Evolutionary conservation across 1,140 invertebrate genomes (phyloP).

Genomic region (Hydropsyche tenuis): DNA sequence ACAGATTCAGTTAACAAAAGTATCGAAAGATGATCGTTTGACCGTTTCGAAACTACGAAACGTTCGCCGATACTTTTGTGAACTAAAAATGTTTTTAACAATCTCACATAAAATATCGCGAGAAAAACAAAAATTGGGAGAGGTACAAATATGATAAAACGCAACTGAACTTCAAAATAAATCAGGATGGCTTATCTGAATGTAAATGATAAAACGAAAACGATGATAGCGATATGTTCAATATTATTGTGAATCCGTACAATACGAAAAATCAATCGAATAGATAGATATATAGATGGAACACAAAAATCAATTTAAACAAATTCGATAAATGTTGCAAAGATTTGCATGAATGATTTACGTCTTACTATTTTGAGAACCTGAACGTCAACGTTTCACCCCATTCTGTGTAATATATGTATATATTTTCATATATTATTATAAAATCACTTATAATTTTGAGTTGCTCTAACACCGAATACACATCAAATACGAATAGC

Average conservation of each 20-base stretch:
- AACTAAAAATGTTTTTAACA: constrained; percentile 32
- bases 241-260: not conserved
- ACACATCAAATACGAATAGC: constrained; percentile 24
- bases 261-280: not conserved
- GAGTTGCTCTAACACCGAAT: constrained; percentile 35
- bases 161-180: constrained; percentile 8
- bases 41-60: not conserved
- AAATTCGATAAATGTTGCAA: too few species aligned
- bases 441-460: constrained; percentile 32
- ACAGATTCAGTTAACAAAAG: constrained; percentile 29
- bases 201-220: not conserved
- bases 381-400: constrained; percentile 33
- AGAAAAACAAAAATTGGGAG: constrained; percentile 36
- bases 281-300: too few species aligned
- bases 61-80: not conserved
- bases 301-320: too few species aligned
- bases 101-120: constrained; percentile 25
- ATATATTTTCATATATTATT: constrained; percentile 21
- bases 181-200: constrained; percentile 16
- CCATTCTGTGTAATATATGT: constrained; percentile 32
- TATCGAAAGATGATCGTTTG: constrained; percentile 15
- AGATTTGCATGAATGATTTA: not conserved
- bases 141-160: constrained; percentile 22
- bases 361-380: not conserved
- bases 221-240: constrained; percentile 24